Evolutionary conservation across 2,888 invertebrate genomes (phyloP).

Genomic region (Drosophila pseudotakahashii): DNA sequence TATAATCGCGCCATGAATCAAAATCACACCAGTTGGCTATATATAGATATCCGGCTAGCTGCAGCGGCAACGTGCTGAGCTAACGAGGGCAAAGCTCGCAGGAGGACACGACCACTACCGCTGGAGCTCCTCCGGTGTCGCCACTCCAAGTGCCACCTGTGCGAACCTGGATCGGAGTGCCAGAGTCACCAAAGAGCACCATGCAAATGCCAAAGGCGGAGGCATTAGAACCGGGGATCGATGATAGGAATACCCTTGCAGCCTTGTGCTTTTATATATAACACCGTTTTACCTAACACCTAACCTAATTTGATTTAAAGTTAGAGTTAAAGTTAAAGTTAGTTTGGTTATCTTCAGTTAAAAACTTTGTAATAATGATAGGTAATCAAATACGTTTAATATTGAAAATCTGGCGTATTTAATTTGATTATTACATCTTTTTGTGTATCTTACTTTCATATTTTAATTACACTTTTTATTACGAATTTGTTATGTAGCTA

Average conservation of each 20-base stretch:
- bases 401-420: too few relatives aligned
- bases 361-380: too few relatives aligned
- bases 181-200: constrained; percentile 19
- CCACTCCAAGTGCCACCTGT: constrained; percentile 39
- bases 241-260: constrained; percentile 1
- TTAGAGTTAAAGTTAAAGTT: too few relatives aligned
- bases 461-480: too few relatives aligned
- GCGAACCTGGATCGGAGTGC: constrained; percentile 33
- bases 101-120: constrained; percentile 27
- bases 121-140: constrained; percentile 46
- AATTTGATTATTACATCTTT: background rate
- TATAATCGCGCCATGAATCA: constrained; percentile 83
- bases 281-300: too few relatives aligned
- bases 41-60: constrained; percentile 77
- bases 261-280: too few relatives aligned
- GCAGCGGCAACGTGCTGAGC: constrained; percentile 39
- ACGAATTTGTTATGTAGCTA: too few relatives aligned
- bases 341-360: too few relatives aligned
- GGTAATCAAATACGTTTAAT: too few relatives aligned
- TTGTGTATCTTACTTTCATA: too few relatives aligned
- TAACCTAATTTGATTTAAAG: too few relatives aligned
- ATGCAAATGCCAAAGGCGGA: constrained; percentile 51
- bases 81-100: constrained; percentile 52
- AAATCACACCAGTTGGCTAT: constrained; percentile 81
- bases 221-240: background rate